Evolutionary conservation across 2,797 vertebrate species (phyloP), one percentile per base, ranked within the genome.

Genomic region (Coilia nasus): DNA sequence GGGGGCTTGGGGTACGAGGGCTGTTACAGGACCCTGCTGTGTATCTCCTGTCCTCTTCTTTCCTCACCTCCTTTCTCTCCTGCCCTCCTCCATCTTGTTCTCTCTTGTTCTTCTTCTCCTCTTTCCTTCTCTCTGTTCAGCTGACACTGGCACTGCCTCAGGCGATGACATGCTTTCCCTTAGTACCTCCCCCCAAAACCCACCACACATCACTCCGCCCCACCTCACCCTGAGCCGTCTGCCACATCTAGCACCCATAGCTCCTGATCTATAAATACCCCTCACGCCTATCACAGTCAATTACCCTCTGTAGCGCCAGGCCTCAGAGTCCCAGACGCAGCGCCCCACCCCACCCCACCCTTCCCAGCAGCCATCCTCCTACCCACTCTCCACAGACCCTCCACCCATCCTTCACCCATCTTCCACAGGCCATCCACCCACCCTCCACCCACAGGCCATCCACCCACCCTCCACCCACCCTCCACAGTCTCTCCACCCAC

Each of bases 211-310:
- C 60, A 64, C 60, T 6, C 57, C n/a, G 9, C n/a, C 60, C 9
- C n/a, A 64, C 60, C 60, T 3, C 60, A 64, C n/a, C 25, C 80
- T 54, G 50, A 54, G 28, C 57, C 62, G 12, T 46, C 23, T 25
- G 60, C 25, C 62, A 60, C 64, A 67, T 46, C 64, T 44, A 84
- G 83, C 86, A 84, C 84, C 47, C 81, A 82, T 59, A 86, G 67
- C 62, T 83, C 83, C 67, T 88, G 31, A 56, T 88, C 87, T 87
- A 85, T 86, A 90, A 91, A 91, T 88, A 88, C 80, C 87, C 88
- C 83, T 83, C 64, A 86, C 81, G 88, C 84, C 90, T 83, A 90
- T 93, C 91, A 90, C 83, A 91, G 85, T 86, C 88, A 90, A 88
- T 93, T 91, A 90, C 60, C 83, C 88, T 90, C 85, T 86, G 81